Evolutionary conservation across 2,888 invertebrate species (phyloP), one percentile per base, ranked within the genome.

Genomic region (Cheilosia soror): DNA sequence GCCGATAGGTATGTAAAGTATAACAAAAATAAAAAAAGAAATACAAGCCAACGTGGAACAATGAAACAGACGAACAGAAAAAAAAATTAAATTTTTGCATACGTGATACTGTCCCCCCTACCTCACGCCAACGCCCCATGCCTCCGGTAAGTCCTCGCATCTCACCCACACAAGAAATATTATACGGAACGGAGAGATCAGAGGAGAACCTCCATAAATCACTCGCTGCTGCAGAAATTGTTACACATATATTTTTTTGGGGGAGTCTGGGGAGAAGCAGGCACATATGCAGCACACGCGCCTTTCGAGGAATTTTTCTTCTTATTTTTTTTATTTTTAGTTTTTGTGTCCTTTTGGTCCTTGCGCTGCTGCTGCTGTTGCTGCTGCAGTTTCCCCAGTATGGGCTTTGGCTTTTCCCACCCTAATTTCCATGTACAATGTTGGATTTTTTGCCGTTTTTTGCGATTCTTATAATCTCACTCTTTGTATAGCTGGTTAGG

Each of bases 201-300:
- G 84, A 75, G 75, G 75, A 79, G 75, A 84, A 84, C 65, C 58
- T 75, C 79, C 63, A 84, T 84, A 84, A 84, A 84, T 84, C 84
- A 84, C 79, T 57, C 73, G 69, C 44, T 58, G 79, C 79, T 84
- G 79, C 73, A 84, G 73, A 79, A 49, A 58, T 83, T 69, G 66
- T 69, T 63, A 75, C 73, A 75, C 73, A 79, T 33, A 72, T 62
- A 27, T 60, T 53, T 31, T 20, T 57, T 76, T 65, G 33, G 44
- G 31, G 47, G 15, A 42, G 53, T 51, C 51, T 65, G 65, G 49
- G 27, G 11, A 49, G 60, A 37, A 63, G 49, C 53, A 31, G 62
- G 55, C 81, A 73, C 75, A 79, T 79, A 84, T 84, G 84, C 84
- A 84, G 84, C 84, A 84, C 84, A 84, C 84, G 84, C 84, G 84